Base-by-base conservation (phyloP, 2,888 invertebrate species). In the Cataglyphis albicans region DNA sequence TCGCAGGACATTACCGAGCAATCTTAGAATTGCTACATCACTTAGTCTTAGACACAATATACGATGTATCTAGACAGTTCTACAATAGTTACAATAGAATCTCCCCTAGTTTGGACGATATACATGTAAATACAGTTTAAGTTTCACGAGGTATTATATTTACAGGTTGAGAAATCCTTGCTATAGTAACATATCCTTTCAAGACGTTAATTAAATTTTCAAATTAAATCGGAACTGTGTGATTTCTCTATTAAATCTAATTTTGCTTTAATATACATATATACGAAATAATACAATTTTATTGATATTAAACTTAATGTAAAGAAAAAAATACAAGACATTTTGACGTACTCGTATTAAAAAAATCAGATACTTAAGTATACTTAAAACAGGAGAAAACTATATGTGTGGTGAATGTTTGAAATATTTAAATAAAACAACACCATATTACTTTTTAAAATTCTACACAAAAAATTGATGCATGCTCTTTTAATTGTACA, bases 131-230 rank as follows among this genome's bases (percentile, higher is more conserved):
- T 44, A 25, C 52, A 25, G 44, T 57, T 44, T 25, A 21, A 44
- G 12, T 21, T 25, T 21, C n/a, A n/a, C 15, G 41, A 32, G 21
- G n/a, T 21, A 15, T 38, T 55, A 52, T 38, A 65, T 65, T 75
- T 76, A 12, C 57, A 18, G 1, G 44, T 15, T 29, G 59, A 48
- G 78, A 72, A 80, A 72, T 25, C 44, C 44, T 59, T 44, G 57
- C 44, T 35, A 7, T 1, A 72, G n/a, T 9, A 44, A 2, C 41
- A 15, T 21, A 59, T 44, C 59, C 72, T 72, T 72, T 61, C 59
- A 59, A 12, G 12, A 5, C 25, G 44, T 80, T 80, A 72, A 80
- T 80, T 80, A 29, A 80, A 80, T 72, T 80, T 48, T 35, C 44
- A 48, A 80, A 72, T 80, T 72, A 59, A 35, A 80, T 21, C n/a